Evolutionary conservation across 2,888 invertebrate species (phyloP).

Genomic region (Acanthosoma haemorrhoidale): DNA sequence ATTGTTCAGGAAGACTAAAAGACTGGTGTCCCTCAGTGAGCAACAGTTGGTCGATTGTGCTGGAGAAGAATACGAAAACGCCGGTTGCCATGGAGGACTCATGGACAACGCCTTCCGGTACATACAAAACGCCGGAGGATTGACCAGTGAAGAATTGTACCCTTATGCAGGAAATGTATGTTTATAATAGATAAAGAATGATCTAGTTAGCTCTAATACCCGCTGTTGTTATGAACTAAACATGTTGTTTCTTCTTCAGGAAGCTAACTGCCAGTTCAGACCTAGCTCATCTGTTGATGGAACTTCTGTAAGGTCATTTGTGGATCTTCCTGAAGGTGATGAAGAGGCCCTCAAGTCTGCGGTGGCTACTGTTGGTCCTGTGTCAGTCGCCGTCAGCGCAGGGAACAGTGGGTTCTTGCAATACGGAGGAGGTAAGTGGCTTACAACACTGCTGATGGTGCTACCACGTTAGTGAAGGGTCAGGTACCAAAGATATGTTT

Average conservation of each 20-base stretch:
- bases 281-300: slow-evolving; percentile 55
- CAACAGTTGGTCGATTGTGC: slow-evolving; percentile 91
- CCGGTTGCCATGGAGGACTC: slow-evolving; percentile 82
- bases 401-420: slow-evolving; percentile 76
- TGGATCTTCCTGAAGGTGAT: slow-evolving; percentile 69
- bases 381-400: slow-evolving; percentile 84
- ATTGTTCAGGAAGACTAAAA: slow-evolving; percentile 73
- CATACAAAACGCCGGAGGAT: slow-evolving; percentile 74
- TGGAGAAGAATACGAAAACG: slow-evolving; percentile 75
- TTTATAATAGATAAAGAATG: background rate
- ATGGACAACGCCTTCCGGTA: slow-evolving; percentile 82
- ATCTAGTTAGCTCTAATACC: background rate
- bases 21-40: slow-evolving; percentile 78
- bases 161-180: slow-evolving; percentile 69
- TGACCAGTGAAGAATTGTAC: slow-evolving; percentile 83
- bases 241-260: no score
- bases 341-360: slow-evolving; percentile 65
- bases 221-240: no score
- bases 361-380: slow-evolving; percentile 74
- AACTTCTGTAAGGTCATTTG: slow-evolving; percentile 74
- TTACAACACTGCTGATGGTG: no score
- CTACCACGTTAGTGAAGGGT: no score
- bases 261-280: slow-evolving; percentile 56
- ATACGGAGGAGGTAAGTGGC: slow-evolving; percentile 55
- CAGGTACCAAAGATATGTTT: no score